Conservation (phyloP, 2,888 invertebrate species). For the Brassicogethes aeneus region DNA sequence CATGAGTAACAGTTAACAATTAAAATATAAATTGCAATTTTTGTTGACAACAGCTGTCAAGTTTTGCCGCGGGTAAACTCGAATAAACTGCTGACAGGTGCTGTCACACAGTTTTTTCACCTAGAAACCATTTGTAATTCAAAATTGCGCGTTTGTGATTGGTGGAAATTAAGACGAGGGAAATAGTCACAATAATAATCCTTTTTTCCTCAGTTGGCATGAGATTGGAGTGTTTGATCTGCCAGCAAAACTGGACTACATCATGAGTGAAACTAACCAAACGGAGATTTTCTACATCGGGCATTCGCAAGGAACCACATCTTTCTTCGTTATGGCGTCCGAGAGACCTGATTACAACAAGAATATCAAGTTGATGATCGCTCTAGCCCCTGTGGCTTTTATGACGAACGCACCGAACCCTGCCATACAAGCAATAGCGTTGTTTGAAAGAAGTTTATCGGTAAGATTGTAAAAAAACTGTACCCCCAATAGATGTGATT, state of each 20-base stretch:
- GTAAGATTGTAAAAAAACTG: not conserved
- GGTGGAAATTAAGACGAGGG: too few species aligned
- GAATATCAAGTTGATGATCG: slow-evolving; percentile 55
- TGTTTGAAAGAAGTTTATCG: slow-evolving; percentile 37
- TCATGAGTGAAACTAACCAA: slow-evolving; percentile 47
- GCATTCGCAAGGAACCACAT: slow-evolving; percentile 68
- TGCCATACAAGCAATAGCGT: slow-evolving; percentile 38
- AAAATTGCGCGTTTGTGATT: too few species aligned
- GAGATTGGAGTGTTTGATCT: slow-evolving; percentile 71
- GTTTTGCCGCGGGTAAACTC: too few species aligned
- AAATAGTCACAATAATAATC: too few species aligned
- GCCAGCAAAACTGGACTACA: slow-evolving; percentile 69
- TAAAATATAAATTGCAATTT: too few species aligned
- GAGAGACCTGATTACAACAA: slow-evolving; percentile 54
- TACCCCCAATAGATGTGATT: not conserved
- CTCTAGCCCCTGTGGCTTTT: slow-evolving; percentile 58
- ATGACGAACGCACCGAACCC: slow-evolving; percentile 45
- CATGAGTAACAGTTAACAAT: too few species aligned
- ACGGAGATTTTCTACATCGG: slow-evolving; percentile 64
- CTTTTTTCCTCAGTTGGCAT: slow-evolving; percentile 55
- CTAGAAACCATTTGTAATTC: too few species aligned
- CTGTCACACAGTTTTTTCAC: too few species aligned
- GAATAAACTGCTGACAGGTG: too few species aligned
- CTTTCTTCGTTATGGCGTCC: slow-evolving; percentile 58
- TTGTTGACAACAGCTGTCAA: too few species aligned